Evolutionary conservation across 1,140 invertebrate genomes (phyloP), one percentile per base, ranked within the genome.

Genomic region (Notospermus geniculatus): DNA sequence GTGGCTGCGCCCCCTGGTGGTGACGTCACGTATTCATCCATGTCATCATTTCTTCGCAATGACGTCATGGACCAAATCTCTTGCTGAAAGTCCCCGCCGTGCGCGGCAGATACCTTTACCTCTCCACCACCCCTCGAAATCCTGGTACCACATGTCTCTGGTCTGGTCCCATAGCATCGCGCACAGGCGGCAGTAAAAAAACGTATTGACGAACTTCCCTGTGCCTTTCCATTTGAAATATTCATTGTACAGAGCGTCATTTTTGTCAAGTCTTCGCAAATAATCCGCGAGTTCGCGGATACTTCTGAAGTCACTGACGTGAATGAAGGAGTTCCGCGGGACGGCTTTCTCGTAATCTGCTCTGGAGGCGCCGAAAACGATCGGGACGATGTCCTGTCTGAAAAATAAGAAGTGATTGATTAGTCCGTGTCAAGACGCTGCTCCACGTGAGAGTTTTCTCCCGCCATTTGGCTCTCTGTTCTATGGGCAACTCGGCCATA

Each of bases 181-280:
- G 80, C 95, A 98, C 19, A 98, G 84, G 1, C 95, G 87, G 76
- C 95, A 98, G 89, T 93, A 97, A 79, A 95, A 97, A 74, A 89
- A 68, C 0, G 78, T 79, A 61, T 80, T 70, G 29, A 78, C 72
- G 62, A 76, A 71, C 1, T 52, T 59, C 5, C 77, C 76, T 1
- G 67, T 70, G 2, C 71, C 71, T 64, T 80, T 81, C 81, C 80
- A 84, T 54, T 54, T 52, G 54, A 83, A 82, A 65, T 83, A 83
- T 57, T 75, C 67, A 46, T 78, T 79, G 69, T 82, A 84, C 4
- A 76, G 68, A 1, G 66, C 59, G 54, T 79, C 74, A 64, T 83
- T 77, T 54, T 68, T 32, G 60, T 80, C 73, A 54, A 84, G 67
- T 32, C 69, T 69, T 5, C 70, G 63, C 29, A 84, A 70, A 63